Conservation (phyloP, 2,888 invertebrate species). For the Macrophya annulata region DNA sequence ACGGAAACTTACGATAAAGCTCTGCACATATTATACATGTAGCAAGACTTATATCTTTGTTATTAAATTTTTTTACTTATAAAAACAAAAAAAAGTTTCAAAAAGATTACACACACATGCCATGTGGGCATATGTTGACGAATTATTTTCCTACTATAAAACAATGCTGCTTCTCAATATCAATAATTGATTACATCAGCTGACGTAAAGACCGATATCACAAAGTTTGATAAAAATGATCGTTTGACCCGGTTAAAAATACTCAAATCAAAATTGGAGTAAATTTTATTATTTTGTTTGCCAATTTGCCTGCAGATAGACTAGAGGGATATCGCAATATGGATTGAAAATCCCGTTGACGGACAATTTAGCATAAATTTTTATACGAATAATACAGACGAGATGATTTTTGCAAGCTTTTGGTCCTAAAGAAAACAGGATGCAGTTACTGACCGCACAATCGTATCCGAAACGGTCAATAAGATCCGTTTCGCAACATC, state of each 20-base stretch:
- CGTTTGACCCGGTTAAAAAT: neutral
- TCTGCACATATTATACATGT: neutral
- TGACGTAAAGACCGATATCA: neutral
- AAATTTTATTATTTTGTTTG: conserved; percentile 14
- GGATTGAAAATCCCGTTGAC: neutral
- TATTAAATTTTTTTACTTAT: conserved; percentile 4
- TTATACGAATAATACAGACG: neutral
- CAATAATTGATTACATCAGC: neutral
- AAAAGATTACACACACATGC: neutral
- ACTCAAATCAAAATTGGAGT: neutral
- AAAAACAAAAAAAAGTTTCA: neutral
- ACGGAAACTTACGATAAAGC: conserved; percentile 25
- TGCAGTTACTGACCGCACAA: conserved; percentile 20
- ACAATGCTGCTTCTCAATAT: neutral
- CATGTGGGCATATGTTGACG: neutral
- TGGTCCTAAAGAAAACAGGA: conserved; percentile 8
- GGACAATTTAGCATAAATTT: neutral
- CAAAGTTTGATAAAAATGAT: neutral
- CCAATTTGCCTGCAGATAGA: neutral
- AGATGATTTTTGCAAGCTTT: neutral
- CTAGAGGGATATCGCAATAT: neutral
- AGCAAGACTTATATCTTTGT: neutral
- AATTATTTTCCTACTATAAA: neutral
- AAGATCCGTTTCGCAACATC: conserved; percentile 6
- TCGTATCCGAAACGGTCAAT: neutral